Percentiles rank a stretch among this genome's conserved stretches.
phyloP scores from a whole-genome alignment of 2,888 invertebrate genomes.

The Coecobrya sp. region DNA sequence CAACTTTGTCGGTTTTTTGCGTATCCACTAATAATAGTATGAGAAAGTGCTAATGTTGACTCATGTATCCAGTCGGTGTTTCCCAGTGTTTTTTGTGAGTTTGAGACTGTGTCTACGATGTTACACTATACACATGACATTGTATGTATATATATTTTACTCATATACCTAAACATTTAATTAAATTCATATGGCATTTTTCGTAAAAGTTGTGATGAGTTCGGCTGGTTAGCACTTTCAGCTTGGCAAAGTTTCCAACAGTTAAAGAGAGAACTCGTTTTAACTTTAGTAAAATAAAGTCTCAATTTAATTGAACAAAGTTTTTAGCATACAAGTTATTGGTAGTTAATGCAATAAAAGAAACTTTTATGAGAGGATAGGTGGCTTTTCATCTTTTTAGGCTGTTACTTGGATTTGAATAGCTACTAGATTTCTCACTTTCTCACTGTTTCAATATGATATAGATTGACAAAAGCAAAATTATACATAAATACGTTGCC shows the following conservation, averaged over 20 bases:
- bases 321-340: neutral
- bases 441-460: neutral
- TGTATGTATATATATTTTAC: too few species aligned
- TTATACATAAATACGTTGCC: too few species aligned
- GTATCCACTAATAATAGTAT: neutral
- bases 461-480: neutral
- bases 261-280: neutral
- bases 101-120: neutral
- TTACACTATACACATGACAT: neutral
- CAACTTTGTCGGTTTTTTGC: conserved; percentile 34
- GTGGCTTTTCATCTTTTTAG: neutral
- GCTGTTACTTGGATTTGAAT: neutral
- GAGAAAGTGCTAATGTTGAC: neutral
- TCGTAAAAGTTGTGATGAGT: conserved; percentile 37
- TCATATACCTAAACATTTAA: neutral
- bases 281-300: conserved; percentile 1
- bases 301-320: conserved; percentile 11
- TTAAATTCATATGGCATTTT: conserved; percentile 37
- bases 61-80: conserved; percentile 34
- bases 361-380: neutral
- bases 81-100: neutral
- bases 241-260: conserved; percentile 61
- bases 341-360: neutral
- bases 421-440: neutral
- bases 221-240: conserved; percentile 58